Conservation (phyloP, 2,888 invertebrate species). For the Hedya salicella region DNA sequence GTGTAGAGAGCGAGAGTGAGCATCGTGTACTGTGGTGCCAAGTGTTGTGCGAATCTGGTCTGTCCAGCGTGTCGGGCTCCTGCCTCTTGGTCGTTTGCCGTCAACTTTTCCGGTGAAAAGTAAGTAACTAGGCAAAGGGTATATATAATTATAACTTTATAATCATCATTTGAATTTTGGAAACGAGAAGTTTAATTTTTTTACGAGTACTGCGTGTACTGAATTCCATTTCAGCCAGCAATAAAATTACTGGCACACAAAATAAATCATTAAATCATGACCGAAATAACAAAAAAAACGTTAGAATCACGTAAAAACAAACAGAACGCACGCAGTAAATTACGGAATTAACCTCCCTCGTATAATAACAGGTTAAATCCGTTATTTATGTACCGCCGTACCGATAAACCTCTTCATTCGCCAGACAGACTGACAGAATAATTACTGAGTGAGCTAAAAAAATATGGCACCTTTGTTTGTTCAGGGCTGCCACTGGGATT, state of each 20-base stretch:
- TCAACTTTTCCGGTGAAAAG: too few relatives aligned
- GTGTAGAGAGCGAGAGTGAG: too few relatives aligned
- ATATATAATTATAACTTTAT: too few relatives aligned
- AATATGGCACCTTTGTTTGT: constrained; percentile 22
- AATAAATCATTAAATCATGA: constrained; percentile 9
- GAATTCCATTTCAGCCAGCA: neutral
- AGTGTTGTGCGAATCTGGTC: too few relatives aligned
- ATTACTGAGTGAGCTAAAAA: constrained; percentile 51
- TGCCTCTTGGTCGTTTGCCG: too few relatives aligned
- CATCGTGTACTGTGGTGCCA: too few relatives aligned
- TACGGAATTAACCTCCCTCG: constrained; percentile 33
- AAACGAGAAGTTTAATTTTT: too few relatives aligned
- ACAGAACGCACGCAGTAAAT: constrained; percentile 29
- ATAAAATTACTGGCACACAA: neutral
- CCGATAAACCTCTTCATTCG: constrained; percentile 36
- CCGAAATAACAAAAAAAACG: constrained; percentile 13
- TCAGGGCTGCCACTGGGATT: constrained; percentile 7
- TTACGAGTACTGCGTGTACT: too few relatives aligned
- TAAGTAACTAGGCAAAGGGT: too few relatives aligned
- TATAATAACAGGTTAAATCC: constrained; percentile 37
- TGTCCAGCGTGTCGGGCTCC: too few relatives aligned
- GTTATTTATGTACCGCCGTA: constrained; percentile 32
- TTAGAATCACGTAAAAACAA: constrained; percentile 8
- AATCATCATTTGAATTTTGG: too few relatives aligned
- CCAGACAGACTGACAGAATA: constrained; percentile 50